Evolutionary conservation across 2,888 invertebrate species (phyloP), one percentile per base, ranked within the genome.

Genomic region (Archips crataeganus): DNA sequence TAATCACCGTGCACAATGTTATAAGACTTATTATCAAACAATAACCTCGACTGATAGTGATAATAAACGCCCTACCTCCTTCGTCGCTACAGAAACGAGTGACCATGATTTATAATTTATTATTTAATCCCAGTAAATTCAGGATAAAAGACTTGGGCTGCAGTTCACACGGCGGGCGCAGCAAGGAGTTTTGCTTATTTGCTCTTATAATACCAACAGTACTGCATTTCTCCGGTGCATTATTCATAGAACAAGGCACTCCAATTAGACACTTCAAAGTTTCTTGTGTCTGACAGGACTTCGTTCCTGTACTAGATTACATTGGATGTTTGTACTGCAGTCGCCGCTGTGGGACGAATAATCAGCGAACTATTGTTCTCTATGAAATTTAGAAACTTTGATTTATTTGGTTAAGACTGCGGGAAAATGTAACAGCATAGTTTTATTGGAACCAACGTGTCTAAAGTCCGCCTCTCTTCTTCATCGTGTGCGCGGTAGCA

Each of bases 231-330:
- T 5, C 15, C n/a, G 42, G 57, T 67, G 42, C 66, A 67, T 67
- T 39, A 67, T 67, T 57, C 66, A 49, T 69, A 74, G 78, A 74
- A 80, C 79, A 79, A 78, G 78, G 70, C 71, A 47, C 69, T 70
- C 70, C 77, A 78, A 78, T 80, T 76, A 75, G 64, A 67, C 70
- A 74, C 61, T 68, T 61, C 77, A 65, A 78, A 79, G 67, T 79
- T 78, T 64, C 70, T 63, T 64, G 65, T 65, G 64, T 60, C 66
- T 57, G 69, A 61, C n/a, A 57, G 51, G 59, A 70, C 57, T 59
- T 39, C 65, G 74, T 75, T 67, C 64, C 23, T 71, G 54, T 39
- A 75, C 73, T 62, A 72, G 74, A 70, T 77, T 71, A 75, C 57
- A 36, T 34, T 57, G n/a, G 57, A 11, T 57, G 57, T 42, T 67